Percentiles rank a stretch among this genome's conserved stretches.
Conservation (phyloP, 2,113 vertebrate species). For the Mohoua ochrocephala region DNA sequence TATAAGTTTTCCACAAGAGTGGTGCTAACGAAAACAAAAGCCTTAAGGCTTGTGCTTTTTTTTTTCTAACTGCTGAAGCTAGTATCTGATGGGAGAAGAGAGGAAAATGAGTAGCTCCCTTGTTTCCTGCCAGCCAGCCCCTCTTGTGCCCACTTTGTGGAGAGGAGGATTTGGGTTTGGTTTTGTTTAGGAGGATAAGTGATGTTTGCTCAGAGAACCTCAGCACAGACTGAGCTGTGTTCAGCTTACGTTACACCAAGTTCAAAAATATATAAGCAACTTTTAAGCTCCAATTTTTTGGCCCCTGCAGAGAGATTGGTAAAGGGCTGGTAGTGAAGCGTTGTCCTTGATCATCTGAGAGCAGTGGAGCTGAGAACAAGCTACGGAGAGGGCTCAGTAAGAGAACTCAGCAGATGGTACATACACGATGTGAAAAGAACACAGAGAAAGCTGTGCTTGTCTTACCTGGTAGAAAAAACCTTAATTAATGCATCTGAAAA, state of each 20-base stretch:
- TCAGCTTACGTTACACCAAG: background rate
- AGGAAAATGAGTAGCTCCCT: background rate
- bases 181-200: background rate
- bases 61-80: background rate
- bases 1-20: background rate
- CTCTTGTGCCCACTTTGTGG: background rate
- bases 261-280: background rate
- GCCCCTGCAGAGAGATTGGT: background rate
- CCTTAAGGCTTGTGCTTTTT: background rate
- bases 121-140: background rate
- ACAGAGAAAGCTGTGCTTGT: background rate
- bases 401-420: background rate
- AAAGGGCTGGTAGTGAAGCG: background rate
- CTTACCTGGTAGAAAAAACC: background rate
- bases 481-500: background rate
- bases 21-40: background rate
- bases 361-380: background rate
- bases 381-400: background rate
- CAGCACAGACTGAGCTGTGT: background rate
- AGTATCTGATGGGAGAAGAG: background rate
- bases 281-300: background rate
- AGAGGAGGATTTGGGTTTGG: background rate
- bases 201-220: background rate
- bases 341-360: background rate
- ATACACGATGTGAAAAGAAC: background rate